Base-by-base conservation (phyloP, 2,888 invertebrate species). In the Listrodromus nycthemerus region DNA sequence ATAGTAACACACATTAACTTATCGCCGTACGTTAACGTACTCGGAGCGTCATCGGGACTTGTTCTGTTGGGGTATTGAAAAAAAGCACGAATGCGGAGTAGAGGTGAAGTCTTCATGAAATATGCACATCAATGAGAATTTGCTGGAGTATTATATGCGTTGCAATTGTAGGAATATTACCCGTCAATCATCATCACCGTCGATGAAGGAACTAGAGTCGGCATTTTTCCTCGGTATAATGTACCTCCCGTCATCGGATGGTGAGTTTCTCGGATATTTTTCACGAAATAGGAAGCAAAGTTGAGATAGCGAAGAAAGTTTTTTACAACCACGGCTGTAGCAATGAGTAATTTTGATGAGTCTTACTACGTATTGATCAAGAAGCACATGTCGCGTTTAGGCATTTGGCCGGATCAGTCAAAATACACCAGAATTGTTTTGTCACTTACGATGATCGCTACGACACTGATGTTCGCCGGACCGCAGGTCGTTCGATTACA, bases 361-460 rank as follows among this genome's bases (percentile, higher is more conserved):
- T 1, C 58, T 13, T 58, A 58, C 58, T 58, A 58, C 58, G 58
- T 30, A 5, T n/a, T 58, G 27, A 58, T 24, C 58, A 58, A 58
- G 41, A 3, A 16, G 24, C 30, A 61, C 58, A 61, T 30, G 58
- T 61, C 16, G 13, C 58, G 24, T 13, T 5, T 58, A n/a, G 63
- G 63, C 33, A 37, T 63, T 37, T 63, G 63, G 63, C 63, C 63
- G 19, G 63, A 37, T 37, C 63, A 63, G n/a, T 63, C 63, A 33
- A 63, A 33, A 63, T 37, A n/a, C 37, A 19, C 37, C n/a, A 37
- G 63, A 37, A n/a, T 3, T 6, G 2, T 33, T 19, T 37, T 16
- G 63, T n/a, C 63, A n/a, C 37, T 63, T 13, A 2, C 63, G 19
- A 16, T 30, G 37, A 19, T 10, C 16, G 21, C 16, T 19, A n/a